These are phyloP conservation scores for Grus americana DNA, from an alignment of 2,113 vertebrate species.

Conservation along the genomic window DNA sequence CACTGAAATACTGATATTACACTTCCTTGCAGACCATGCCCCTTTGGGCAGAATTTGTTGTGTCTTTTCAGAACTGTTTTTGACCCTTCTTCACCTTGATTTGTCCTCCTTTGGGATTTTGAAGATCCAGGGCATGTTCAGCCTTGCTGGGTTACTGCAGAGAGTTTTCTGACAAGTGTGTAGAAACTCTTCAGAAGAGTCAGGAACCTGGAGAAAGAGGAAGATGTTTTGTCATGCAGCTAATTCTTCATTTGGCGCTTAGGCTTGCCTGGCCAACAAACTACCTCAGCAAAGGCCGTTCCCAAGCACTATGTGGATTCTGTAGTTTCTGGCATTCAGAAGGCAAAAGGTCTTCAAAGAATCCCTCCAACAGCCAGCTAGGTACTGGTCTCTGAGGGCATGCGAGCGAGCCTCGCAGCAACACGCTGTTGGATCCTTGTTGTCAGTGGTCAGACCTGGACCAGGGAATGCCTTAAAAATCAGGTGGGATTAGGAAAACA, in stretches of 20 bases:
- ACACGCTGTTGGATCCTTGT: background rate
- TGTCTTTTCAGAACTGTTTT: background rate
- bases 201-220: constrained; percentile 13
- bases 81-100: background rate
- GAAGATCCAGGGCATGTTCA: background rate
- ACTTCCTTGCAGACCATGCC: background rate
- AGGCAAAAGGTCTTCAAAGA: background rate
- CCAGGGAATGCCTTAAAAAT: background rate
- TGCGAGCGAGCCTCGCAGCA: background rate
- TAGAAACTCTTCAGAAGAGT: background rate
- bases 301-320: background rate
- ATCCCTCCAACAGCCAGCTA: background rate
- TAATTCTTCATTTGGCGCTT: background rate
- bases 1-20: background rate
- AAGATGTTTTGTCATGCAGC: background rate
- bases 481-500: background rate
- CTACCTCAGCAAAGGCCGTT: constrained; percentile 54
- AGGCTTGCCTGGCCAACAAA: constrained; percentile 34
- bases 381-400: background rate
- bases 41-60: background rate
- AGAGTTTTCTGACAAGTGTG: background rate
- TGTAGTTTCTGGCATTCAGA: background rate
- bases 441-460: background rate
- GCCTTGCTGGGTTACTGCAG: background rate
- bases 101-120: background rate